Evolutionary conservation across 2,797 vertebrate genomes (phyloP).

Genomic region (Cyclopterus lumpus): DNA sequence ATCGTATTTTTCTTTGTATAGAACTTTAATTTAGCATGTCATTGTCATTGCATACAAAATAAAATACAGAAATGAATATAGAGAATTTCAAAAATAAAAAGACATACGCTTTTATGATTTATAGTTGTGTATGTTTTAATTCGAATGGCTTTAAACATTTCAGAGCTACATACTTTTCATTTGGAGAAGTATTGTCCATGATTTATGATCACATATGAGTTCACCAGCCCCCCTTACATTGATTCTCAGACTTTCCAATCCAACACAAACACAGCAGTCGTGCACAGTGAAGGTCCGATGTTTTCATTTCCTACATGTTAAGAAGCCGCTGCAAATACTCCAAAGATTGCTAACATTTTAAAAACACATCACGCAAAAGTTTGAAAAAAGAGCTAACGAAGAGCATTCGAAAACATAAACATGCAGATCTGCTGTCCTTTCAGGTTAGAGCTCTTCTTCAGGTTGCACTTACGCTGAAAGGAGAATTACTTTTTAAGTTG

Average conservation of each 20-base stretch:
- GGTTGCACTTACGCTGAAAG: background rate
- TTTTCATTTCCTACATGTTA: conserved; percentile 49
- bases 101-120: conserved; percentile 13
- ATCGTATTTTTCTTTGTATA: background rate
- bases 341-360: conserved; percentile 40
- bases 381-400: background rate
- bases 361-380: conserved; percentile 37
- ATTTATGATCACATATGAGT: conserved; percentile 67
- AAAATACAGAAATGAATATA: background rate
- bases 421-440: background rate
- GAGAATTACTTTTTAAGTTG: background rate
- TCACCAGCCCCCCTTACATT: conserved; percentile 61
- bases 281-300: conserved; percentile 55
- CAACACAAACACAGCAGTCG: conserved; percentile 64
- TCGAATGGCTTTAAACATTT: conserved; percentile 40
- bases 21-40: background rate
- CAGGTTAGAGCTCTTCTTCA: background rate
- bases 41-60: background rate
- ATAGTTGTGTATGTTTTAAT: conserved; percentile 38
- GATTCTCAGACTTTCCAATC: conserved; percentile 54
- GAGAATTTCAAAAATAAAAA: conserved; percentile 5
- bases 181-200: conserved; percentile 46
- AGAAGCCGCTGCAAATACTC: conserved; percentile 42
- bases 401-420: background rate
- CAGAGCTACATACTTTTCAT: conserved; percentile 35